Evolutionary conservation across 2,797 vertebrate genomes (phyloP).

Genomic region (Distichodus sexfasciatus): DNA sequence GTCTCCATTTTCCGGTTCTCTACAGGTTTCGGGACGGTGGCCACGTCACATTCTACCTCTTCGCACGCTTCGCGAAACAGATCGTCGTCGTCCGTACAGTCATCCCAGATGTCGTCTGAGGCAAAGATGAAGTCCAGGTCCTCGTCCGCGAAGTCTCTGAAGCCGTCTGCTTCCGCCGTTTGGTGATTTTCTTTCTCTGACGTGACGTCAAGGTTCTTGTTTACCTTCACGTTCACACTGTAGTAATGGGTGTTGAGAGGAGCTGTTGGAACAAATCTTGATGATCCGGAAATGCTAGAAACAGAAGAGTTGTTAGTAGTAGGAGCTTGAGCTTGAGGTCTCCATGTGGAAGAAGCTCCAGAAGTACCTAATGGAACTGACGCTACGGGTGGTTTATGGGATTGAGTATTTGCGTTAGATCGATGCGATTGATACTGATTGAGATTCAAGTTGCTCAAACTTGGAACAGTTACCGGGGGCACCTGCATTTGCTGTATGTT

Average conservation of each 20-base stretch:
- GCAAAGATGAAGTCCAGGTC: constrained; percentile 66
- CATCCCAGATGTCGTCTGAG: constrained; percentile 77
- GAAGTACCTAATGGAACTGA: neutral
- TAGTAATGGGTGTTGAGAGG: neutral
- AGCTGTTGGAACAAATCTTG: neutral
- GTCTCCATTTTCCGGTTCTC: neutral
- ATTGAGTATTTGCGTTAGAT: neutral
- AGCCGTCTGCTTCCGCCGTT: constrained; percentile 25
- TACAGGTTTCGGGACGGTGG: too few relatives aligned
- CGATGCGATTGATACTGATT: neutral
- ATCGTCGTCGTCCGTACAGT: constrained; percentile 81
- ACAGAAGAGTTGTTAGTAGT: neutral
- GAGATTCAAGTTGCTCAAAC: neutral
- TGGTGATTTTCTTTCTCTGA: constrained; percentile 34
- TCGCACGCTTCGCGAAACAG: constrained; percentile 86
- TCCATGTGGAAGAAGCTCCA: neutral
- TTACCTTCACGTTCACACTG: neutral
- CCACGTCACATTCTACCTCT: constrained; percentile 85
- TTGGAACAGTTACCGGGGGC: neutral
- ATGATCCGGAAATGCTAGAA: neutral
- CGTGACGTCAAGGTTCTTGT: constrained; percentile 41
- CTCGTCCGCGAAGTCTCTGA: constrained; percentile 44
- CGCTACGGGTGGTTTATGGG: neutral
- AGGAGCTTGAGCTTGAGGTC: neutral
- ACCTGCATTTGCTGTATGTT: constrained; percentile 43